Evolutionary conservation across 1,140 invertebrate species (phyloP), one percentile per base, ranked within the genome.

Genomic region (Panonychus citri): DNA sequence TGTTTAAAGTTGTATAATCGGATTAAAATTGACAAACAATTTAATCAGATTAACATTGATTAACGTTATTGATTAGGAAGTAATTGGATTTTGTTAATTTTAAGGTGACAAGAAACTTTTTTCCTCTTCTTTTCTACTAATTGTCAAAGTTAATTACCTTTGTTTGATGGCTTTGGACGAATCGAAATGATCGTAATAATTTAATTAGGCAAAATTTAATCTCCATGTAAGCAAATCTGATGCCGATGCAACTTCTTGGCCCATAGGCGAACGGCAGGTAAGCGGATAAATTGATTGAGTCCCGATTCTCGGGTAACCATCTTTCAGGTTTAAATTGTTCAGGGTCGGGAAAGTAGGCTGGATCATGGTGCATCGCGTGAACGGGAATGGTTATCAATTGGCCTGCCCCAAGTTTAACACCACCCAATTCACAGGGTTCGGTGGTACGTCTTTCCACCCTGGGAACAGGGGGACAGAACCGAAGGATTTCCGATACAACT

Each of bases 311-410:
- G 3, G 25, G 25, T 28, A 59, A 42, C 24, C 59, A 79, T 62
- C 78, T 64, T 57, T 78, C 76, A 0, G 79, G 79, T 62, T 75
- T 69, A 61, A 79, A 81, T 60, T 66, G 67, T 3, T 75, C 63
- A 25, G 79, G 78, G 50, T 79, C 64, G 0, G 73, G 69, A 68
- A 71, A 80, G 61, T 72, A 68, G 3, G 73, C 62, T 1, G 72
- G 68, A 68, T 78, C 74, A 13, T 71, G 70, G 56, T 83, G 81
- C 39, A 83, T 68, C 2, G 74, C 74, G 34, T 76, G 68, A 2
- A 76, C 67, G 0, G 77, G 73, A 37, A 84, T 72, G 15, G 76
- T 65, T 2, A 83, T 65, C 2, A 72, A 27, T 0, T 71, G 79
- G 1, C 75, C 79, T 65, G 71, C 71, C 8, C 54, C 58, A 24